These are phyloP conservation scores for Stictonetta naevosa DNA, from an alignment of 2,113 vertebrate species.

Conservation along the genomic window DNA sequence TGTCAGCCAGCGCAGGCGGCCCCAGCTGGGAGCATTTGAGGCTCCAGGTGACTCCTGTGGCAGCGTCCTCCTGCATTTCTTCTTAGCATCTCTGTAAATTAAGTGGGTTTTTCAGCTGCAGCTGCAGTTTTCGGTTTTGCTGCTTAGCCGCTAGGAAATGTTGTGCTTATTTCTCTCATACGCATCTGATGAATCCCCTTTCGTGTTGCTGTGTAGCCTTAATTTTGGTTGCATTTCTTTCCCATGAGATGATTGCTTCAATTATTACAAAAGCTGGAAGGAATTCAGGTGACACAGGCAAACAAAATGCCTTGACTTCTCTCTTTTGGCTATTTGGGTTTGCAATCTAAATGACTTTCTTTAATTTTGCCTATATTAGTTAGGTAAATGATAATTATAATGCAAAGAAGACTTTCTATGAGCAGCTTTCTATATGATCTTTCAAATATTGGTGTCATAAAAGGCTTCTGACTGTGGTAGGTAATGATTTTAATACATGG, in stretches of 20 bases:
- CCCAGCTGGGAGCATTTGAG: neutral
- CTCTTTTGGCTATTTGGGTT: neutral
- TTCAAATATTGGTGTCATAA: neutral
- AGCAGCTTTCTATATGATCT: neutral
- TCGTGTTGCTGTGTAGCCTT: neutral
- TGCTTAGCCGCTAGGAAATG: neutral
- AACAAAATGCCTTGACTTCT: neutral
- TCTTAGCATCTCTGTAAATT: neutral
- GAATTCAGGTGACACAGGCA: neutral
- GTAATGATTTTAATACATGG: neutral
- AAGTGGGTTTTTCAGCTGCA: neutral
- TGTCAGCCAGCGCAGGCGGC: neutral
- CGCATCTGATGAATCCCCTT: neutral
- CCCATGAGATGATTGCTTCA: slow-evolving; percentile 6
- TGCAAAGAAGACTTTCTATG: neutral
- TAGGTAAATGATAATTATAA: neutral
- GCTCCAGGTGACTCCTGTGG: neutral
- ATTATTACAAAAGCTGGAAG: neutral
- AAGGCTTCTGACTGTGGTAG: neutral
- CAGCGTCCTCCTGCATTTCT: neutral
- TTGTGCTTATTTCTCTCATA: neutral
- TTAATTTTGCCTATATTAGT: neutral
- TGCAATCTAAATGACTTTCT: neutral
- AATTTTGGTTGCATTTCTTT: slow-evolving; percentile 37
- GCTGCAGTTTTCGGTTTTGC: neutral